Conservation (phyloP, 2,113 vertebrate species). For the Amphiprion ocellaris region DNA sequence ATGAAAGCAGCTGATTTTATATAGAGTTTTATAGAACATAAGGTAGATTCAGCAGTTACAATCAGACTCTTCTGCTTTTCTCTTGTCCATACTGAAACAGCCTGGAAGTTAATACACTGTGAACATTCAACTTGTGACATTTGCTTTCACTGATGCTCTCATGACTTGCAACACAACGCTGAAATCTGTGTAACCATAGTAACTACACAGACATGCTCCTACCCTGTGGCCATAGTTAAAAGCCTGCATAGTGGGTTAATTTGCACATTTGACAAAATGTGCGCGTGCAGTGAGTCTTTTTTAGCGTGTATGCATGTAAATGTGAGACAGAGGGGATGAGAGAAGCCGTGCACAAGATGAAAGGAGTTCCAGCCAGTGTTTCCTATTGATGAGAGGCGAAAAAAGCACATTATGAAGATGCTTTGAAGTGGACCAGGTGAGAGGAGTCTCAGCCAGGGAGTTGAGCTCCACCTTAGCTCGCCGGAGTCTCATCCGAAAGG, state of each 20-base stretch:
- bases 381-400: constrained; percentile 23
- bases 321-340: neutral
- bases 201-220: neutral
- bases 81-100: neutral
- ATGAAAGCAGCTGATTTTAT: neutral
- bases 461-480: constrained; percentile 28
- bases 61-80: neutral
- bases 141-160: neutral
- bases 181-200: constrained; percentile 37
- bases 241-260: constrained; percentile 10
- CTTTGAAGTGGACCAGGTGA: constrained; percentile 75
- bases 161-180: constrained; percentile 8
- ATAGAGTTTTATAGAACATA: no score
- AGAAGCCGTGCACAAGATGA: constrained; percentile 37
- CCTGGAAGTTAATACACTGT: neutral
- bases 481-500: constrained; percentile 24
- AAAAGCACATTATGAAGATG: constrained; percentile 12
- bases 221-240: constrained; percentile 19
- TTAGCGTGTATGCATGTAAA: neutral
- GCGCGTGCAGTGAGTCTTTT: neutral
- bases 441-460: constrained; percentile 39
- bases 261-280: constrained; percentile 21
- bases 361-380: constrained; percentile 44
- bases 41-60: neutral
- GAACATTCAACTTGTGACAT: neutral